Conservation (phyloP, 2,113 vertebrate genomes). For the Lagopus muta region DNA sequence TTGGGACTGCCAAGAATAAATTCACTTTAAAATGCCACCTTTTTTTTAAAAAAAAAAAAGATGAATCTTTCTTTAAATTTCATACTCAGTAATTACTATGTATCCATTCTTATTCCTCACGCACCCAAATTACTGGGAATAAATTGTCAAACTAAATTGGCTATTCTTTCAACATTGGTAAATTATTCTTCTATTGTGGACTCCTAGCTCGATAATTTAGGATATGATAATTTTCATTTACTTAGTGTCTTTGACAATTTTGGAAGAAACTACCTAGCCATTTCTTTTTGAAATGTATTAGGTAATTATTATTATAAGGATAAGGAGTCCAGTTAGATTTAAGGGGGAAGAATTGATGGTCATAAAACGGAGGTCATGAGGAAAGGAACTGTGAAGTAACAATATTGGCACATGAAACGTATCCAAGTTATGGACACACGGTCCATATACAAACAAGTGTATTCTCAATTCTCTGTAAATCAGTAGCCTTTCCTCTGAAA, state of each 20-base stretch:
- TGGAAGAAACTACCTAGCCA: constrained; percentile 44
- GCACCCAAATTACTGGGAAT: constrained; percentile 60
- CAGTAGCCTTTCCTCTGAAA: neutral
- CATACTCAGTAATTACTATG: constrained; percentile 51
- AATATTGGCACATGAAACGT: constrained; percentile 29
- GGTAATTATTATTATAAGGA: constrained; percentile 49
- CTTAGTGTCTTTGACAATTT: constrained; percentile 60
- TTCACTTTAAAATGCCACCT: constrained; percentile 29
- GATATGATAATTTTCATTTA: constrained; percentile 61
- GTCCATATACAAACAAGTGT: neutral
- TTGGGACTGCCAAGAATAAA: constrained; percentile 41
- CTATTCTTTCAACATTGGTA: constrained; percentile 71
- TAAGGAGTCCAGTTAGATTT: constrained; percentile 52
- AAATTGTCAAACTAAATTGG: constrained; percentile 71
- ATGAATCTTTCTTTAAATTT: constrained; percentile 48
- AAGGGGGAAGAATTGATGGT: constrained; percentile 47
- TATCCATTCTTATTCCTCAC: constrained; percentile 4
- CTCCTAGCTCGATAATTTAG: constrained; percentile 57
- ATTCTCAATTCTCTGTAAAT: neutral
- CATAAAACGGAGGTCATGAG: constrained; percentile 22
- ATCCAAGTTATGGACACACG: neutral
- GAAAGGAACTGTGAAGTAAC: constrained; percentile 47
- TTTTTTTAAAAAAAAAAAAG: neutral
- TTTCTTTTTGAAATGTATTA: constrained; percentile 66
- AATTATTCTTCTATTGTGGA: constrained; percentile 70